These are phyloP conservation scores for Agrypnus murinus DNA, from an alignment of 2,888 invertebrate genomes.

Conservation along the genomic window DNA sequence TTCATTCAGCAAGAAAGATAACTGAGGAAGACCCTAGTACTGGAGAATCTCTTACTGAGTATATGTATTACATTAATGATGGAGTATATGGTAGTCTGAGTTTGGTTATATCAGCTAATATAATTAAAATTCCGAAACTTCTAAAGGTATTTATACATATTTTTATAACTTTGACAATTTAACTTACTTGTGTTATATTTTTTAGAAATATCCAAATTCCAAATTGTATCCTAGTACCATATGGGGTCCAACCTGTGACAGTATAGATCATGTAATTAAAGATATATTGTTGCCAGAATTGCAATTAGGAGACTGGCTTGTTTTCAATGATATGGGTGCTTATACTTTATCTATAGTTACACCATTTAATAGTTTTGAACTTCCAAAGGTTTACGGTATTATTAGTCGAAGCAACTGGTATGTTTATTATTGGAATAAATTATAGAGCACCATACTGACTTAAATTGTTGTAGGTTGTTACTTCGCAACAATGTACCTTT, in stretches of 20 bases:
- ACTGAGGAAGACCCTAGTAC: conserved; percentile 56
- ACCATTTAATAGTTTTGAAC: conserved; percentile 94
- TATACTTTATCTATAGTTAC: conserved; percentile 95
- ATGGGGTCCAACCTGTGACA: conserved; percentile 99
- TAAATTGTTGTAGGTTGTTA: conserved; percentile 5
- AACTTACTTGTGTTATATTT: conserved; percentile 17
- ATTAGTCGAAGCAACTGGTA: conserved; percentile 78
- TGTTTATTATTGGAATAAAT: conserved; percentile 56
- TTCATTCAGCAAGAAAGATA: conserved; percentile 83
- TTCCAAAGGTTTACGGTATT: conserved; percentile 83
- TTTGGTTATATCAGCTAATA: conserved; percentile 72
- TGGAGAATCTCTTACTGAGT: conserved; percentile 65
- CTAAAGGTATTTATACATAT: conserved; percentile 72
- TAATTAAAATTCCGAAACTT: conserved; percentile 72
- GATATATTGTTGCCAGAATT: conserved; percentile 81
- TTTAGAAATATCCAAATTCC: conserved; percentile 64
- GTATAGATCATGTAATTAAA: conserved; percentile 86
- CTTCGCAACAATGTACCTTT: neutral
- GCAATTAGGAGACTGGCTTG: conserved; percentile 89
- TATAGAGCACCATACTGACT: neutral
- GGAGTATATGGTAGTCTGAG: conserved; percentile 99
- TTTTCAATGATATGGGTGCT: conserved; percentile 97
- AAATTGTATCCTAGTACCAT: conserved; percentile 78
- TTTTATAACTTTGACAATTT: neutral
- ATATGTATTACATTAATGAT: conserved; percentile 99